Conservation (phyloP, 2,888 invertebrate species). For the Ramazzottius varieornatus region DNA sequence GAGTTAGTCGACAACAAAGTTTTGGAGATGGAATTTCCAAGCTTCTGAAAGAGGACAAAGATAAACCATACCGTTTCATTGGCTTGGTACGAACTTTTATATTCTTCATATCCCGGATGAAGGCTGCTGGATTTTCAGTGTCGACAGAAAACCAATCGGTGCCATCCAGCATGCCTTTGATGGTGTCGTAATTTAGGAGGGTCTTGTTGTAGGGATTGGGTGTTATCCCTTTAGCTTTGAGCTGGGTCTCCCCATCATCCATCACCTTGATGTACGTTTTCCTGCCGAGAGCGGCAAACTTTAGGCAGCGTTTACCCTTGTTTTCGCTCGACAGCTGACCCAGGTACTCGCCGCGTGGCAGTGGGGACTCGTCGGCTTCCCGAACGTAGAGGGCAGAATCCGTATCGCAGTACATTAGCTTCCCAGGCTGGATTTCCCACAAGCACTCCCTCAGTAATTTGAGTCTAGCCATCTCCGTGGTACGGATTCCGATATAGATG, state of each 20-base stretch:
- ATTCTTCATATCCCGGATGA: not conserved
- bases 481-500: not conserved
- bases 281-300: not conserved
- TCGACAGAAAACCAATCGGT: not conserved
- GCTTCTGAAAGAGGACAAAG: too few species aligned
- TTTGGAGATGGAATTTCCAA: too few species aligned
- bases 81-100: not conserved
- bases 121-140: not conserved
- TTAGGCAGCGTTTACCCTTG: not conserved
- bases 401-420: not conserved
- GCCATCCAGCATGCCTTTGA: not conserved
- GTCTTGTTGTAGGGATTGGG: not conserved
- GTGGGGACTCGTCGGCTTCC: not conserved
- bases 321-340: not conserved
- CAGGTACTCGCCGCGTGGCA: not conserved
- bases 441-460: not conserved
- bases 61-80: not conserved
- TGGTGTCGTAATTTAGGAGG: not conserved
- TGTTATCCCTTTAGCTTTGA: not conserved
- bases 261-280: not conserved
- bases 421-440: not conserved
- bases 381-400: not conserved
- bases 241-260: not conserved
- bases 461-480: not conserved
- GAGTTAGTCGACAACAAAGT: too few species aligned